Conservation (phyloP, 2,797 vertebrate species). For the Eulemur albifrons region DNA sequence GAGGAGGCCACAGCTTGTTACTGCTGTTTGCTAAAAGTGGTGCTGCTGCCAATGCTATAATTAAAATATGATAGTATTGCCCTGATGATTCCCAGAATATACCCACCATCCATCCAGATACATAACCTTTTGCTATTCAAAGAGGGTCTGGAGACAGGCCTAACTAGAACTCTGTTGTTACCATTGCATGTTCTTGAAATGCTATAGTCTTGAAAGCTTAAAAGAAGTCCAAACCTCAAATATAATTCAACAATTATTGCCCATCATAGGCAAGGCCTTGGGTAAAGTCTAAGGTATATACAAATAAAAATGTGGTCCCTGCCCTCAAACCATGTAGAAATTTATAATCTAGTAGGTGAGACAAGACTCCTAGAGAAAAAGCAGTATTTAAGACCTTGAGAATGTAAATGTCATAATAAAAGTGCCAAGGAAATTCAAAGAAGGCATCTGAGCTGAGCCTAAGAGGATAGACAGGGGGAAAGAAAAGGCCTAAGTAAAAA, state of each 20-base stretch:
- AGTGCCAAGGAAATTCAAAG: slow-evolving; percentile 22
- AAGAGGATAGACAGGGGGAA: not conserved
- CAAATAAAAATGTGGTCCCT: not conserved
- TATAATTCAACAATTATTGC: not conserved
- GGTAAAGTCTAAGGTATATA: not conserved
- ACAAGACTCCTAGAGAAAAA: not conserved
- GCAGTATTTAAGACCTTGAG: not conserved
- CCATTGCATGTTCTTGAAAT: not conserved
- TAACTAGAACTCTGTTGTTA: not conserved
- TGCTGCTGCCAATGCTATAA: slow-evolving; percentile 57
- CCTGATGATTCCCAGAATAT: slow-evolving; percentile 56
- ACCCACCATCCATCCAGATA: slow-evolving; percentile 18
- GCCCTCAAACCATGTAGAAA: not conserved
- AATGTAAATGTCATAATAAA: not conserved
- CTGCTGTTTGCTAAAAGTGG: slow-evolving; percentile 57
- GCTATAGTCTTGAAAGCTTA: not conserved
- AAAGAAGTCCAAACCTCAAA: slow-evolving; percentile 33
- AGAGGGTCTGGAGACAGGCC: not conserved
- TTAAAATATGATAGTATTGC: slow-evolving; percentile 55
- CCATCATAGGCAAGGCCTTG: not conserved
- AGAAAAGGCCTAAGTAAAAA: not conserved
- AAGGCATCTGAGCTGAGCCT: not conserved
- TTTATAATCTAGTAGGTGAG: not conserved
- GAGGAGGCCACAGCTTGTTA: slow-evolving; percentile 67
- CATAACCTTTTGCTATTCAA: not conserved